Evolutionary conservation across 2,797 vertebrate genomes (phyloP).

Genomic region (Capromys pilorides): DNA sequence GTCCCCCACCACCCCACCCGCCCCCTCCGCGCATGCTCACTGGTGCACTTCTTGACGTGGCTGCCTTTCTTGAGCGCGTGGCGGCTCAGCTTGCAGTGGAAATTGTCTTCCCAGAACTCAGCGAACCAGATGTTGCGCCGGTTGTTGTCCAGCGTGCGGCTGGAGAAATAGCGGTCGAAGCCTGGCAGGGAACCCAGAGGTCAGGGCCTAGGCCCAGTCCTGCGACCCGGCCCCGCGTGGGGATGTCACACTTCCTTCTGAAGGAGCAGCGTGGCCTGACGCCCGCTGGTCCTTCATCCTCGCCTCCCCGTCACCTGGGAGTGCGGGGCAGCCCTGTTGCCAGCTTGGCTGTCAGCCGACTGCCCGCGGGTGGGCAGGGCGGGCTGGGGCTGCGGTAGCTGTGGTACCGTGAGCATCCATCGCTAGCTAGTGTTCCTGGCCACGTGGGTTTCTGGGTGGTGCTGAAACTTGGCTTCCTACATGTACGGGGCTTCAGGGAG

Average conservation of each 20-base stretch:
- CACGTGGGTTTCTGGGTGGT: background rate
- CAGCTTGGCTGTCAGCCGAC: background rate
- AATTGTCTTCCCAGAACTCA: conserved; percentile 98
- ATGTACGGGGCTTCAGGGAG: background rate
- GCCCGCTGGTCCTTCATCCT: no score
- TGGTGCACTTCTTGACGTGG: conserved; percentile 96
- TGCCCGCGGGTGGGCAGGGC: background rate
- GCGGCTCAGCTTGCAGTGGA: conserved; percentile 96
- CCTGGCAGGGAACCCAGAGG: conserved; percentile 83
- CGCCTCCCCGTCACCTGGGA: background rate
- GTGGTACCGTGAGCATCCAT: background rate
- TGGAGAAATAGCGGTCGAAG: conserved; percentile 96
- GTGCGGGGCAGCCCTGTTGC: no score
- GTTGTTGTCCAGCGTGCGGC: conserved; percentile 96
- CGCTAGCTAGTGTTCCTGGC: background rate
- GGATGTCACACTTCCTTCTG: no score
- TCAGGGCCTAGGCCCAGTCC: background rate
- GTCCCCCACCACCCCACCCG: background rate
- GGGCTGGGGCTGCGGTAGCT: background rate
- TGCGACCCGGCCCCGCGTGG: no score
- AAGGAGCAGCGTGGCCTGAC: no score
- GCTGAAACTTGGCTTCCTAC: background rate
- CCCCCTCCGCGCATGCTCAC: conserved; percentile 86
- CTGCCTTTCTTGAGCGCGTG: conserved; percentile 95
- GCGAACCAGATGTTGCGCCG: conserved; percentile 97